Conservation (phyloP, 2,888 invertebrate genomes). For the Drosophila planitibia region DNA sequence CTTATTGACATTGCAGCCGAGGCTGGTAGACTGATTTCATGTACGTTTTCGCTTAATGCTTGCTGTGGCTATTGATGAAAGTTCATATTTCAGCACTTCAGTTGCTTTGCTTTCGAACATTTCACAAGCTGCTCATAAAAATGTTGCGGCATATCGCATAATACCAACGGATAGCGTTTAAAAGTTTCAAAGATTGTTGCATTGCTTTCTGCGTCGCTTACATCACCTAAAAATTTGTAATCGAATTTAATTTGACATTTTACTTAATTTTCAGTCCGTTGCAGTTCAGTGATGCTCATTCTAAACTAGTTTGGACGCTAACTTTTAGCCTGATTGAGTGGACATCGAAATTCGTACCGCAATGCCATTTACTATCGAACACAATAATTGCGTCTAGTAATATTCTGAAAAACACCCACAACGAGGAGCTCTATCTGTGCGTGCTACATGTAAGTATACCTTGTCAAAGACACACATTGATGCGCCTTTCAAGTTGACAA, state of each 20-base stretch:
- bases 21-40: neutral
- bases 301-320: constrained; percentile 90
- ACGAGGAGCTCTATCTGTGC: constrained; percentile 86
- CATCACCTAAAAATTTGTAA: constrained; percentile 6
- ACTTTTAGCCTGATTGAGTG: constrained; percentile 92
- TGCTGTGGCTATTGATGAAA: constrained; percentile 69
- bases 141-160: constrained; percentile 1
- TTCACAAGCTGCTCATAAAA: constrained; percentile 22
- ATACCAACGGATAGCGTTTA: neutral
- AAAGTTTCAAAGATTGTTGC: constrained; percentile 7
- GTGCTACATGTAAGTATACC: constrained; percentile 86
- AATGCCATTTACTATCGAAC: constrained; percentile 87
- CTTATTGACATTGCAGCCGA: constrained; percentile 70
- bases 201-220: constrained; percentile 9
- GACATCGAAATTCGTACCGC: constrained; percentile 88
- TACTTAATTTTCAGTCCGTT: constrained; percentile 69
- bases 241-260: constrained; percentile 13
- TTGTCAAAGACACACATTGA: constrained; percentile 2
- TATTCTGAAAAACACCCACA: constrained; percentile 85
- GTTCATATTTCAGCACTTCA: constrained; percentile 66
- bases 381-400: constrained; percentile 87
- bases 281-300: constrained; percentile 87
- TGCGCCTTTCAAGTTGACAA: constrained; percentile 33
- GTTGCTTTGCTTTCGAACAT: constrained; percentile 43
- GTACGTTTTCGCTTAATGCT: constrained; percentile 44